Conservation (phyloP, 2,888 invertebrate species). For the Hyposoter dolosus region DNA sequence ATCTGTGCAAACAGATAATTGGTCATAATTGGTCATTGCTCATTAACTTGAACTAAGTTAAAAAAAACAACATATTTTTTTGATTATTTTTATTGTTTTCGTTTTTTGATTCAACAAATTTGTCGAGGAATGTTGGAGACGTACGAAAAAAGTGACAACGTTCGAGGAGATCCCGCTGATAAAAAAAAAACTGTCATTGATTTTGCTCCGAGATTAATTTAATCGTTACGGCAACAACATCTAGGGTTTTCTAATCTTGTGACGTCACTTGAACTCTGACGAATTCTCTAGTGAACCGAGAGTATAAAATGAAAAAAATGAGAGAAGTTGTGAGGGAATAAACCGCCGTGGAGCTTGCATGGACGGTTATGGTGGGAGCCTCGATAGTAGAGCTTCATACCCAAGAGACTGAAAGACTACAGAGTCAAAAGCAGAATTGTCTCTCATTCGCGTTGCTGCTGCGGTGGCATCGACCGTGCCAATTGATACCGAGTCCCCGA, state of each 20-base stretch:
- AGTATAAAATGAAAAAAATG: neutral
- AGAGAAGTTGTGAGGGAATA: neutral
- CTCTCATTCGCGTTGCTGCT: slow-evolving; percentile 55
- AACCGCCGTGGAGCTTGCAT: slow-evolving; percentile 2
- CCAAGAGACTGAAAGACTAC: slow-evolving; percentile 25
- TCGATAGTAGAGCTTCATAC: slow-evolving; percentile 39
- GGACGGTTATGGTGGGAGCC: slow-evolving; percentile 55
- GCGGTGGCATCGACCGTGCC: slow-evolving; percentile 61
- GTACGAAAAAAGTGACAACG: neutral
- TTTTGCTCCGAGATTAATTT: neutral
- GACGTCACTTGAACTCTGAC: neutral
- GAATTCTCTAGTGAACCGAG: neutral
- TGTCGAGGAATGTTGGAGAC: neutral
- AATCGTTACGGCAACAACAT: neutral
- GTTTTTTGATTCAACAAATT: neutral
- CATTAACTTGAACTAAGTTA: no score
- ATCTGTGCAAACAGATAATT: no score
- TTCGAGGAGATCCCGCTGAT: neutral
- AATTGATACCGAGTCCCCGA: slow-evolving; percentile 27
- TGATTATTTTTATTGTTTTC: neutral
- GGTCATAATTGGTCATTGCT: no score
- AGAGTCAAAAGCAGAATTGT: slow-evolving; percentile 36
- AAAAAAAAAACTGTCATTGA: neutral
- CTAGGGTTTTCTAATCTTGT: neutral
- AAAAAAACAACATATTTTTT: no score